Evolutionary conservation across 1,140 invertebrate genomes (phyloP).

Genomic region (Stegodyphus dumicola): DNA sequence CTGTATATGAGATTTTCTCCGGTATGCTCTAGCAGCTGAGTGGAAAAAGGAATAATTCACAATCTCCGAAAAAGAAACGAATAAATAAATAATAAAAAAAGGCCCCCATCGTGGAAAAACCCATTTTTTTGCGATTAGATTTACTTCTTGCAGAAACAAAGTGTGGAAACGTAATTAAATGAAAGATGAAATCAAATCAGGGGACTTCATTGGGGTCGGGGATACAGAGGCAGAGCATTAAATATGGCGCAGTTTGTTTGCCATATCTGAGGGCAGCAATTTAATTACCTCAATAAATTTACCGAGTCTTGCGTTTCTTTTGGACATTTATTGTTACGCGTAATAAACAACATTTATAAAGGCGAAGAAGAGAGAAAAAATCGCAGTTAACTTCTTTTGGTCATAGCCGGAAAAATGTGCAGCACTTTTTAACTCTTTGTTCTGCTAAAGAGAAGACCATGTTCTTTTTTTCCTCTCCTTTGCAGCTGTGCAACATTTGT

Average conservation of each 20-base stretch:
- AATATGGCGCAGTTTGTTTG: slow-evolving; percentile 55
- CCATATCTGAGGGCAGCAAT: slow-evolving; percentile 31
- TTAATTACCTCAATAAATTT: slow-evolving; percentile 58
- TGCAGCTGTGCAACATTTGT: no score
- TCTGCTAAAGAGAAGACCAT: no score
- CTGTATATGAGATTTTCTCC: no score
- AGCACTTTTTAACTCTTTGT: no score
- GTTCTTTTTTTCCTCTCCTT: no score
- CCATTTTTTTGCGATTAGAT: slow-evolving; percentile 19
- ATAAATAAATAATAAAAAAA: neutral
- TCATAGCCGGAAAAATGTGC: no score
- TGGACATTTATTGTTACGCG: slow-evolving; percentile 53
- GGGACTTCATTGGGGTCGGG: slow-evolving; percentile 38
- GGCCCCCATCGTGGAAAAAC: neutral
- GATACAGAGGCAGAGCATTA: slow-evolving; percentile 30
- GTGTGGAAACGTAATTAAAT: slow-evolving; percentile 57
- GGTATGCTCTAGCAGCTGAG: no score
- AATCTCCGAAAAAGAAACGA: neutral
- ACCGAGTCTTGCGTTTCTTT: slow-evolving; percentile 8
- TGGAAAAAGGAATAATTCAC: no score
- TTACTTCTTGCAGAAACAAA: slow-evolving; percentile 13
- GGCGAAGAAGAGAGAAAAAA: no score
- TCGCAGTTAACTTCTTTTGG: no score
- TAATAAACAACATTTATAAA: slow-evolving; percentile 59
- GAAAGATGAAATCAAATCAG: slow-evolving; percentile 60